phyloP scores from a whole-genome alignment of 2,888 invertebrate species.

The Embidobia sp. region DNA sequence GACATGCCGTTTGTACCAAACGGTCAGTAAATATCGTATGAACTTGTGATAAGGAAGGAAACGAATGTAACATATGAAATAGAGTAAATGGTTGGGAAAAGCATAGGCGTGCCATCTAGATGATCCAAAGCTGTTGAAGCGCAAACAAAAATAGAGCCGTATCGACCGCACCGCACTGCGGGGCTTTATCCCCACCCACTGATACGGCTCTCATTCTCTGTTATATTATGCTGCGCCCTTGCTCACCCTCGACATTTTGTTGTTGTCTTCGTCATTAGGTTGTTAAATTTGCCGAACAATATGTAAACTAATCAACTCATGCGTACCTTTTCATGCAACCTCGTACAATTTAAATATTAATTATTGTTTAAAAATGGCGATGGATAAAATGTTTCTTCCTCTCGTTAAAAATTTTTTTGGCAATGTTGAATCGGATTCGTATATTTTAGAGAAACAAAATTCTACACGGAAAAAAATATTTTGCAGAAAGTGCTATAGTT shows the following conservation, averaged over 20 bases:
- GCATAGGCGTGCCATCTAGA: conserved; percentile 41
- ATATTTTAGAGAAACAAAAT: no score
- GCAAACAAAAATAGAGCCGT: conserved; percentile 74
- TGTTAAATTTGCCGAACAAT: conserved; percentile 4
- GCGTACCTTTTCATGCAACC: no score
- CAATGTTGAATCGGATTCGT: no score
- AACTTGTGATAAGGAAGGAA: background rate
- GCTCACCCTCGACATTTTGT: conserved; percentile 42
- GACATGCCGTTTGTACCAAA: no score
- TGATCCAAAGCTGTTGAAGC: conserved; percentile 61
- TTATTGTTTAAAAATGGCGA: no score
- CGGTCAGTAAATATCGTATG: no score
- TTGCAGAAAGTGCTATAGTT: no score
- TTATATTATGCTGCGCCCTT: conserved; percentile 45
- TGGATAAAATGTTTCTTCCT: no score
- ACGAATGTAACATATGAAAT: background rate
- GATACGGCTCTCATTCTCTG: conserved; percentile 22
- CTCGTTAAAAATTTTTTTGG: no score
- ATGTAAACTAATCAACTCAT: conserved; percentile 30
- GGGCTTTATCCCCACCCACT: conserved; percentile 79
- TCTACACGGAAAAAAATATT: no score
- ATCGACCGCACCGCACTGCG: conserved; percentile 82
- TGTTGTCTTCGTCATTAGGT: conserved; percentile 23
- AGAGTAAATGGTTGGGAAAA: conserved; percentile 24
- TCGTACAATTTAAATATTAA: no score